A percentile compares a stretch with the other conserved stretches of the same genome.
These are phyloP conservation scores for Alces alces DNA, from an alignment of 2,113 vertebrate species.

Conservation along the genomic window DNA sequence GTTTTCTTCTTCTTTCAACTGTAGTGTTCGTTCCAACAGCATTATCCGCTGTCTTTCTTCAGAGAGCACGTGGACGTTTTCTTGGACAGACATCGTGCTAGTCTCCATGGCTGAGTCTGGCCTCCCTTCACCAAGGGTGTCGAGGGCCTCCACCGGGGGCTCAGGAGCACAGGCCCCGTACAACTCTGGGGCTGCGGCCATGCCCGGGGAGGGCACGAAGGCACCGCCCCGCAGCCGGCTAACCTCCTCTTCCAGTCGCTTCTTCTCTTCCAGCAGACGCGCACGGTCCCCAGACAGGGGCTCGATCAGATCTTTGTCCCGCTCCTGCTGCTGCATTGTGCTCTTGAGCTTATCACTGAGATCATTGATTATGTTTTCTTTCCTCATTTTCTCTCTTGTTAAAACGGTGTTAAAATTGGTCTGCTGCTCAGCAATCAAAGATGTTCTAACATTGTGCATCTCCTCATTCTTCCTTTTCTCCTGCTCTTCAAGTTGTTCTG, in stretches of 20 bases:
- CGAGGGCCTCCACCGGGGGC: constrained; percentile 79
- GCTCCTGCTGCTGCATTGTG: constrained; percentile 93
- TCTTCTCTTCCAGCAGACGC: constrained; percentile 97
- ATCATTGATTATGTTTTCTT: constrained; percentile 94
- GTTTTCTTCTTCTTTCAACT: constrained; percentile 99
- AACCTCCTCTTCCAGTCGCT: constrained; percentile 94
- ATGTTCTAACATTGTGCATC: too few species aligned
- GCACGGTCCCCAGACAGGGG: constrained; percentile 94
- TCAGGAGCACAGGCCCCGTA: constrained; percentile 84
- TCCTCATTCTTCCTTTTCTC: too few species aligned
- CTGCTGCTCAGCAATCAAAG: constrained; percentile 67
- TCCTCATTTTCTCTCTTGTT: constrained; percentile 95
- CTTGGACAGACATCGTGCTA: constrained; percentile 95
- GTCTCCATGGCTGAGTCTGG: constrained; percentile 92
- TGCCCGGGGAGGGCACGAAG: constrained; percentile 84
- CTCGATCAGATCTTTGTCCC: constrained; percentile 97
- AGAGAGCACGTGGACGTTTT: constrained; percentile 88
- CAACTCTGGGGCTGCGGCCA: constrained; percentile 76
- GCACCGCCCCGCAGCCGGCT: constrained; percentile 85
- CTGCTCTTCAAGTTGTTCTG: too few species aligned
- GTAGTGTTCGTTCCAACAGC: constrained; percentile 94
- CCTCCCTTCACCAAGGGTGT: constrained; percentile 85
- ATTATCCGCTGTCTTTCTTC: constrained; percentile 98
- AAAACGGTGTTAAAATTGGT: constrained; percentile 98
- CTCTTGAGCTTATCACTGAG: constrained; percentile 90